Conservation (phyloP, 92 coral and sea anemone genomes). For the Phenganax stokvisi region DNA sequence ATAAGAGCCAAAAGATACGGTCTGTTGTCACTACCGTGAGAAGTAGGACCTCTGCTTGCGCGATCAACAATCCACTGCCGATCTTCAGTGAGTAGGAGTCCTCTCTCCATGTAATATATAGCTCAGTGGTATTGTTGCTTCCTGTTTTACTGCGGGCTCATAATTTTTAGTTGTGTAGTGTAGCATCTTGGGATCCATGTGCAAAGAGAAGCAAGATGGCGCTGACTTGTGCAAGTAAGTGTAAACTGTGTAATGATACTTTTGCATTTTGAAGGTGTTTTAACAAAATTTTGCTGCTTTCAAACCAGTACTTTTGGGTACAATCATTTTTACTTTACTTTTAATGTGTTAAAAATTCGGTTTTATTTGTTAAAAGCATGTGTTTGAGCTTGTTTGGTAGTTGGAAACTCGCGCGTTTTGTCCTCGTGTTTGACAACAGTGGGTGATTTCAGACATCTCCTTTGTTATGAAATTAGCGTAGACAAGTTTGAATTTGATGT, state of each 20-base stretch:
- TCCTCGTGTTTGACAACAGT: neutral
- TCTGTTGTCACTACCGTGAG: too few species aligned
- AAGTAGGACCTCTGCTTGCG: too few species aligned
- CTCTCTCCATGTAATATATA: too few species aligned
- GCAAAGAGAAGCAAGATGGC: conserved; percentile 76
- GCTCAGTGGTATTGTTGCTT: too few species aligned
- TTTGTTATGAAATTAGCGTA: too few species aligned
- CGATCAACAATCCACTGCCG: too few species aligned
- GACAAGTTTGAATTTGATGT: too few species aligned
- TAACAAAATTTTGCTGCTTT: conserved; percentile 8
- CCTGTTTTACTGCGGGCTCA: too few species aligned
- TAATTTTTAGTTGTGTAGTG: neutral
- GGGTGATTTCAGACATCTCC: too few species aligned
- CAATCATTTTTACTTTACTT: neutral
- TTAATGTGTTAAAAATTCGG: neutral
- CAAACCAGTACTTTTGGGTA: neutral
- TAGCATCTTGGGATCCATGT: conserved; percentile 31
- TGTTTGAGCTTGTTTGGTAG: neutral
- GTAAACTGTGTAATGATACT: neutral
- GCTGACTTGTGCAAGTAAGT: conserved; percentile 99
- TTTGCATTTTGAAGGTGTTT: neutral
- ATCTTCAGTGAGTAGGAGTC: too few species aligned
- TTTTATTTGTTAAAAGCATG: neutral
- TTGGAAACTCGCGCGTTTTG: neutral
- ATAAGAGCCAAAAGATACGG: too few species aligned